Percentiles rank a stretch among this genome's conserved stretches.
Evolutionary conservation across 2,113 vertebrate species (phyloP).

Genomic region (Hippotragus niger): DNA sequence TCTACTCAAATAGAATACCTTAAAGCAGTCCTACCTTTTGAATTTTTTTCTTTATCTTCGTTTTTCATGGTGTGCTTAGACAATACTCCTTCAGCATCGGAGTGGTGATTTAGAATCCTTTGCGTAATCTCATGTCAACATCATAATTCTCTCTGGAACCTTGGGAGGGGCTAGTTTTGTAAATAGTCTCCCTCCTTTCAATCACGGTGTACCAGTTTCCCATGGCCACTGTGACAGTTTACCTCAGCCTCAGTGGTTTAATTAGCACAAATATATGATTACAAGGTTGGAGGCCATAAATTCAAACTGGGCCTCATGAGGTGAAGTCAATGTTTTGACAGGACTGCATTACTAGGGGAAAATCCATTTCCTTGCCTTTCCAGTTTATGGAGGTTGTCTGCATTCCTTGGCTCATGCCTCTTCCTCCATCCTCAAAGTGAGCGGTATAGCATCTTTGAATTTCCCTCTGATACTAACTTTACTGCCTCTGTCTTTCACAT

Average conservation of each 20-base stretch:
- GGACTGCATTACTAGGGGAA: neutral
- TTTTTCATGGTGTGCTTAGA: neutral
- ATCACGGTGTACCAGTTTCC: neutral
- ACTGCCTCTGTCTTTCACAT: neutral
- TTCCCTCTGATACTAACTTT: neutral
- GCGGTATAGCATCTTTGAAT: neutral
- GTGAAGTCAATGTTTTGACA: neutral
- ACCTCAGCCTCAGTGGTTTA: neutral
- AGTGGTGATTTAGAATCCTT: neutral
- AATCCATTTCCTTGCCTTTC: neutral
- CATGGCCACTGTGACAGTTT: neutral
- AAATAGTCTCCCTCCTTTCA: neutral
- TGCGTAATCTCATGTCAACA: neutral
- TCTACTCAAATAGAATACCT: neutral
- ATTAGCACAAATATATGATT: neutral
- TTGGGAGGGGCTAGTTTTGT: neutral
- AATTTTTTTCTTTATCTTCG: neutral
- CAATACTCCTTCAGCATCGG: neutral
- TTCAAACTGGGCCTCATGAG: neutral
- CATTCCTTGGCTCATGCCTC: neutral
- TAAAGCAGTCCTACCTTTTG: neutral
- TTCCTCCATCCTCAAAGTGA: neutral
- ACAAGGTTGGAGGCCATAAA: neutral
- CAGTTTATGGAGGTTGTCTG: neutral
- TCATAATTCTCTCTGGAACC: neutral